Evolutionary conservation across 2,888 invertebrate genomes (phyloP).

Genomic region (Napeogenes inachia): DNA sequence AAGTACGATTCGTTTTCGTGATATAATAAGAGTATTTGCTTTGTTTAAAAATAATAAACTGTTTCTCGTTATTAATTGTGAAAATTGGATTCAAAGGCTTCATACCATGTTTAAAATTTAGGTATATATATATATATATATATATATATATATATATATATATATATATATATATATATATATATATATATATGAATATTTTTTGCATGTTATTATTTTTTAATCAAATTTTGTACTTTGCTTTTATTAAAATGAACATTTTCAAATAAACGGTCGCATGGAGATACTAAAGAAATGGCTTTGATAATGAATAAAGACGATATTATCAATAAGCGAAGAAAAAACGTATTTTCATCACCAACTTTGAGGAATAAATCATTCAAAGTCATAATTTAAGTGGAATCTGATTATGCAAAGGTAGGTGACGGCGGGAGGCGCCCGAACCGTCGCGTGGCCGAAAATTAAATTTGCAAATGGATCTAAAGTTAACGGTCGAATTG

Average conservation of each 20-base stretch:
- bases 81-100: too few species aligned
- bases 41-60: neutral
- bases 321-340: conserved; percentile 26
- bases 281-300: neutral
- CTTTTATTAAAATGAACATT: too few species aligned
- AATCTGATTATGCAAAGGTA: conserved; percentile 60
- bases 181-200: too few species aligned
- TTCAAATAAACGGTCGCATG: neutral
- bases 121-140: too few species aligned
- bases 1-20: neutral
- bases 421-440: conserved; percentile 36
- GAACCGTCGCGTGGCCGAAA: conserved; percentile 43
- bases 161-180: too few species aligned
- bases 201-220: too few species aligned
- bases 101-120: too few species aligned
- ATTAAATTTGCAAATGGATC: conserved; percentile 68
- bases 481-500: conserved; percentile 60
- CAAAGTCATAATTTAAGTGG: conserved; percentile 59
- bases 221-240: too few species aligned
- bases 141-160: too few species aligned
- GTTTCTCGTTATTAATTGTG: too few species aligned
- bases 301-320: conserved; percentile 11
- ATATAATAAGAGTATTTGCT: neutral
- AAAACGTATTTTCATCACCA: conserved; percentile 45
- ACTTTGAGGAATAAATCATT: conserved; percentile 60